A percentile compares a stretch with the other conserved stretches of the same genome.
These are phyloP conservation scores for Drosophila formosana DNA, from an alignment of 2,888 invertebrate genomes.

Conservation along the genomic window DNA sequence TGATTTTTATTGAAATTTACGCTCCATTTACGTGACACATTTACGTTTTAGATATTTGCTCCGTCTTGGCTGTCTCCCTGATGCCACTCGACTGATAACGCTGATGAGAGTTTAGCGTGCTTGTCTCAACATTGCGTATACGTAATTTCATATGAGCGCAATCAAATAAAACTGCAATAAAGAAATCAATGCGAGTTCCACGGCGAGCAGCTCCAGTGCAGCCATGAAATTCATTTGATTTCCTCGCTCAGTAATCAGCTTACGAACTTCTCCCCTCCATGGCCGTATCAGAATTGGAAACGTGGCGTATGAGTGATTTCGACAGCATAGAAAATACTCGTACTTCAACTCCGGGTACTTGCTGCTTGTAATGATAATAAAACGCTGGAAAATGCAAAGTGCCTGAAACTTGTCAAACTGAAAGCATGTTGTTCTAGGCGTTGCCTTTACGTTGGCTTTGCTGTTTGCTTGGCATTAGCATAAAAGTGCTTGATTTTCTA, in stretches of 20 bases:
- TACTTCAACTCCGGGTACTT: background rate
- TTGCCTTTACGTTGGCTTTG: slow-evolving; percentile 22
- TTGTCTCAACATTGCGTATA: slow-evolving; percentile 75
- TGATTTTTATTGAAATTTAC: slow-evolving; percentile 82
- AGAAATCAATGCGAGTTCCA: slow-evolving; percentile 75
- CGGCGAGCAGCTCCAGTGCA: slow-evolving; percentile 30
- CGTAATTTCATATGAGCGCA: slow-evolving; percentile 76
- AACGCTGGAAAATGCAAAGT: slow-evolving; percentile 64
- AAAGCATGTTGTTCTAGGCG: slow-evolving; percentile 51
- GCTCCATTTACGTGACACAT: slow-evolving; percentile 82
- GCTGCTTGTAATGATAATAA: slow-evolving; percentile 21
- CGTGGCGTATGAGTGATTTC: slow-evolving; percentile 75
- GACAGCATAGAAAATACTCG: slow-evolving; percentile 31
- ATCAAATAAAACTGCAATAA: slow-evolving; percentile 80
- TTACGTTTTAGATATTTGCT: slow-evolving; percentile 77
- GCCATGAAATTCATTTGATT: slow-evolving; percentile 68
- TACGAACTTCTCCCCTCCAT: slow-evolving; percentile 35
- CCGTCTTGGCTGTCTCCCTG: slow-evolving; percentile 32
- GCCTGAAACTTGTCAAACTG: slow-evolving; percentile 69
- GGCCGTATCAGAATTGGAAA: slow-evolving; percentile 64
- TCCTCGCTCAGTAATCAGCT: slow-evolving; percentile 68
- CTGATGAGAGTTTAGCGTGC: slow-evolving; percentile 72
- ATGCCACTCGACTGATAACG: slow-evolving; percentile 64
- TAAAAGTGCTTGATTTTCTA: slow-evolving; percentile 79
- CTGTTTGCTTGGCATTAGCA: slow-evolving; percentile 62